phyloP scores from a whole-genome alignment of 1,140 invertebrate species.

The Mycetomoellerius zeteki region DNA sequence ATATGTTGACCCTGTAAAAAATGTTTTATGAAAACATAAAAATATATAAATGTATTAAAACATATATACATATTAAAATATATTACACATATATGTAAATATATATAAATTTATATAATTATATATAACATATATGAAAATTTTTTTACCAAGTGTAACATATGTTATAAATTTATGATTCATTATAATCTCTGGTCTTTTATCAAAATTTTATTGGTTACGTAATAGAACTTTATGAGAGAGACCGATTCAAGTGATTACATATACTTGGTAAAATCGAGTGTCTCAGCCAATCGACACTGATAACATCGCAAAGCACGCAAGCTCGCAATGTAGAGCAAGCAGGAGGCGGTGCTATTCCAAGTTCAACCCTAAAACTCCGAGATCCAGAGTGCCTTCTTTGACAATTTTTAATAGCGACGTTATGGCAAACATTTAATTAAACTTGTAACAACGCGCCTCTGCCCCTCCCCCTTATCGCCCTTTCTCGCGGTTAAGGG shows the following conservation, averaged over 20 bases:
- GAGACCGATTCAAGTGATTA: background rate
- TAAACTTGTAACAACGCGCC: slow-evolving; percentile 79
- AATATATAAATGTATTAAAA: background rate
- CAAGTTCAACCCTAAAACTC: slow-evolving; percentile 52
- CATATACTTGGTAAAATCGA: background rate
- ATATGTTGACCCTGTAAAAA: too few relatives aligned
- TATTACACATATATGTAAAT: background rate
- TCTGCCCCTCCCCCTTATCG: too few relatives aligned
- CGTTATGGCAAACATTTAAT: slow-evolving; percentile 83
- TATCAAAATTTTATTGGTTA: background rate
- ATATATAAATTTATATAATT: too few relatives aligned
- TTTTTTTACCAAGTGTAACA: too few relatives aligned
- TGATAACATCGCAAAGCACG: slow-evolving; percentile 1
- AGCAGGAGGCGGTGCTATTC: slow-evolving; percentile 34
- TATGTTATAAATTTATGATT: background rate
- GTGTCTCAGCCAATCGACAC: background rate
- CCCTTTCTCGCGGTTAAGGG: slow-evolving; percentile 63
- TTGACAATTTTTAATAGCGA: slow-evolving; percentile 56
- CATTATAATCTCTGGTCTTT: background rate
- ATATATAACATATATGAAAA: too few relatives aligned
- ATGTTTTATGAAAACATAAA: too few relatives aligned
- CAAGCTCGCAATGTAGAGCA: background rate
- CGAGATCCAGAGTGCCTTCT: slow-evolving; percentile 65
- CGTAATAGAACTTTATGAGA: background rate
- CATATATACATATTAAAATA: too few relatives aligned